Conservation (phyloP, 1,140 invertebrate species). For the Dreissena polymorpha region DNA sequence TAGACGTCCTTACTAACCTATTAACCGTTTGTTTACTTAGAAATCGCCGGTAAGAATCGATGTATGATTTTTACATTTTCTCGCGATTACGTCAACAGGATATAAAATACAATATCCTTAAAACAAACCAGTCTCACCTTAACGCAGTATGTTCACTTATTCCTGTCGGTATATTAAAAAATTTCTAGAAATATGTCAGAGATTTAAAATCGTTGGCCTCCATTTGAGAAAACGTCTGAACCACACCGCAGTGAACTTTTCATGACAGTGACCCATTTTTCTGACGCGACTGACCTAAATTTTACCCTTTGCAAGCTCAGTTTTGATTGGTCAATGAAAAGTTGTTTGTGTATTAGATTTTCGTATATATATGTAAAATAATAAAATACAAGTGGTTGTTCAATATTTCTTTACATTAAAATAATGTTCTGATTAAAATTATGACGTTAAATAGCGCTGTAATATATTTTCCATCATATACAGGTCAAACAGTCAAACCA, state of each 20-base stretch:
- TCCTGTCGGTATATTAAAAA: no score
- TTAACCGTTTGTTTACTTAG: no score
- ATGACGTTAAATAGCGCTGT: not conserved
- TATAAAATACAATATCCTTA: no score
- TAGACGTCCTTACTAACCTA: no score
- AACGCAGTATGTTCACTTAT: no score
- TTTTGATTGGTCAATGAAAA: slow-evolving; percentile 58
- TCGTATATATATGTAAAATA: not conserved
- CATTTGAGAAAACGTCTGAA: not conserved
- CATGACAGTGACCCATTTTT: slow-evolving; percentile 62
- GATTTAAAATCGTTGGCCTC: not conserved
- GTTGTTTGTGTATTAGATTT: slow-evolving; percentile 44
- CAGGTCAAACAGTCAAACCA: slow-evolving; percentile 55
- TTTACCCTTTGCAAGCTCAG: slow-evolving; percentile 6
- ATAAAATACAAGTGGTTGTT: not conserved
- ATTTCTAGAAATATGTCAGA: not conserved
- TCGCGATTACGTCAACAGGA: no score
- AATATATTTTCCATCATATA: slow-evolving; percentile 29
- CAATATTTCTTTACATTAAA: not conserved
- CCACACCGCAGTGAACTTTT: slow-evolving; percentile 57
- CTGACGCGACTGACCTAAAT: slow-evolving; percentile 57
- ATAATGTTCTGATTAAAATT: not conserved
- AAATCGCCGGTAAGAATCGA: no score
- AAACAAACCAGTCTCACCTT: no score
- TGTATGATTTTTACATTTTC: no score